Conservation (phyloP, 2,113 vertebrate genomes). For the Oenanthe oenanthe region DNA sequence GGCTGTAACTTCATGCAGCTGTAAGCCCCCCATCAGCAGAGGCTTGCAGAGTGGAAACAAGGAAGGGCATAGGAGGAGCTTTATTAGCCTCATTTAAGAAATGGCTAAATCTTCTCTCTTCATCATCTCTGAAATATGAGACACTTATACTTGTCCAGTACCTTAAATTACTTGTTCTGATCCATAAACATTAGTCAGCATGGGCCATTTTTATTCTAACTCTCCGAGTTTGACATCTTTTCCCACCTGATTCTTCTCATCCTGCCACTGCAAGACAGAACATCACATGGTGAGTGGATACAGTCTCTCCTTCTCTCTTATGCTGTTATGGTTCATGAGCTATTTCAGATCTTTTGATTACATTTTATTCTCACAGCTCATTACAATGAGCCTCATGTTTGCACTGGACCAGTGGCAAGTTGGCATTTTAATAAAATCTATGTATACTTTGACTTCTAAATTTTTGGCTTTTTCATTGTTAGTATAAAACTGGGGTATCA, state of each 20-base stretch:
- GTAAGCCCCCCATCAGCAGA: not conserved
- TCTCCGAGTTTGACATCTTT: not conserved
- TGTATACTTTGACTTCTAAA: not conserved
- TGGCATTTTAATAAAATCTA: not conserved
- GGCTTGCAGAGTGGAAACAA: not conserved
- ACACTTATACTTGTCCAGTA: not conserved
- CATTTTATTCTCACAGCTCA: not conserved
- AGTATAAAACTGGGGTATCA: not conserved
- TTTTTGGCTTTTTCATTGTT: not conserved
- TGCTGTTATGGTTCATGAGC: not conserved
- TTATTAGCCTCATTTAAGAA: not conserved
- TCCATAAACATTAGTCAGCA: not conserved
- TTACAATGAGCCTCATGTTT: not conserved
- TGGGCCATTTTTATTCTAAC: not conserved
- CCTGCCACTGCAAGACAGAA: not conserved
- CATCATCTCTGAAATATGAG: not conserved
- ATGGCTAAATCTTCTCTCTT: not conserved
- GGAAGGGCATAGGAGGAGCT: not conserved
- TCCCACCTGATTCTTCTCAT: not conserved
- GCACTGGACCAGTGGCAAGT: not conserved
- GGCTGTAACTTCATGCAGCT: not conserved
- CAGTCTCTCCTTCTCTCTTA: not conserved
- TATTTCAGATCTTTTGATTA: not conserved
- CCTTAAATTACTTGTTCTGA: not conserved
- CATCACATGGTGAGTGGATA: not conserved